These are phyloP conservation scores for Pectinophora gossypiella DNA, from an alignment of 1,140 invertebrate genomes.

Conservation along the genomic window DNA sequence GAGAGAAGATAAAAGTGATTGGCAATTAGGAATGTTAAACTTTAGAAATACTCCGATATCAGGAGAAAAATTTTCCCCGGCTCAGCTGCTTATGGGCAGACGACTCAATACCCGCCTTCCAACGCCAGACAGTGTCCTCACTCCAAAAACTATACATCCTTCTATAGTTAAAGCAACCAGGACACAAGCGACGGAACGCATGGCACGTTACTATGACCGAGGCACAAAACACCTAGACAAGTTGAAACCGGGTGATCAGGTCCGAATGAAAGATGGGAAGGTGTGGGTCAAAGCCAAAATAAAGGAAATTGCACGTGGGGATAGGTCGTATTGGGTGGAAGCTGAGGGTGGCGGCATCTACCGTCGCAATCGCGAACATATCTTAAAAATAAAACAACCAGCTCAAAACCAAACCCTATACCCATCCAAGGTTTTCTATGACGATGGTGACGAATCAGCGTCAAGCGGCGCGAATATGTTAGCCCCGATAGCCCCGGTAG, in stretches of 20 bases:
- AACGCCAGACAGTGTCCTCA: not conserved
- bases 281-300: constrained; percentile 5
- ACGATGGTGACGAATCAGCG: no score
- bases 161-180: not conserved
- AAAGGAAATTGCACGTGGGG: not conserved
- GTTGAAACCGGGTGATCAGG: not conserved
- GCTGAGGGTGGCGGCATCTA: constrained; percentile 1
- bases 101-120: constrained; percentile 3
- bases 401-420: no score
- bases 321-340: constrained; percentile 5
- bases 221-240: not conserved
- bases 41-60: constrained; percentile 6
- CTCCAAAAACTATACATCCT: not conserved
- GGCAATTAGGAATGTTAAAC: constrained; percentile 1
- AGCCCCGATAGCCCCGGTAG: no score
- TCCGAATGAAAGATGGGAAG: not conserved
- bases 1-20: not conserved
- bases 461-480: no score
- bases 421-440: no score
- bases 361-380: no score
- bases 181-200: not conserved
- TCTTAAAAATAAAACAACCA: no score
- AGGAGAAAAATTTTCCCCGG: constrained; percentile 5
- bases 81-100: constrained; percentile 9
- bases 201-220: not conserved